Percentiles rank a stretch among this genome's conserved stretches.
phyloP scores from a whole-genome alignment of 2,113 vertebrate genomes.

The Mastomys natalensis region DNA sequence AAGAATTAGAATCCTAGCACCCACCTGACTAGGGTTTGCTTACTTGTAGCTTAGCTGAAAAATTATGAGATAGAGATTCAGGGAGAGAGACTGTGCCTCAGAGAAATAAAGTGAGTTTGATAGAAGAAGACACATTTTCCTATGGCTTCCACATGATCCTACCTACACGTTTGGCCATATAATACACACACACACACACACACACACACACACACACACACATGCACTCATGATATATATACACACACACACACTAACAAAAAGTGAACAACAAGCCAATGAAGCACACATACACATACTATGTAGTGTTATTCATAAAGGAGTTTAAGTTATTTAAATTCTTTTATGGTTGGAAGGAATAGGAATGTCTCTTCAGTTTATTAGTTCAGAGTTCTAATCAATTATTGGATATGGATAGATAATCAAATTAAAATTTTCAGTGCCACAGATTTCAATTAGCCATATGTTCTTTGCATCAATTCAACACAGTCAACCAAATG shows the following conservation, averaged over 20 bases:
- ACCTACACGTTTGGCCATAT: background rate
- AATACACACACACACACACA: no score
- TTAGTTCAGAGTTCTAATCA: background rate
- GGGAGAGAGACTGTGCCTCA: background rate
- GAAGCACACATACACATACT: background rate
- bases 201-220: no score
- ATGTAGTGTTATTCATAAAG: background rate
- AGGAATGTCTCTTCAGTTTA: background rate
- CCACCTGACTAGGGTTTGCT: background rate
- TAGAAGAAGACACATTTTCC: background rate
- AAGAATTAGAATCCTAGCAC: background rate
- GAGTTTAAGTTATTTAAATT: background rate
- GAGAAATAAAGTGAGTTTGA: background rate
- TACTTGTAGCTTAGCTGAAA: background rate
- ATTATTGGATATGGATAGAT: background rate
- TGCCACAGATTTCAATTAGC: background rate
- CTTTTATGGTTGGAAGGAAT: background rate
- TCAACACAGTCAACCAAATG: background rate
- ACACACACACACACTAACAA: background rate
- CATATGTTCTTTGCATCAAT: background rate
- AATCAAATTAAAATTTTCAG: background rate
- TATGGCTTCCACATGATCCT: no score
- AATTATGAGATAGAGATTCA: background rate
- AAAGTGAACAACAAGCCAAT: background rate
- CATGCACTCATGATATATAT: no score